phyloP scores from a whole-genome alignment of 2,888 invertebrate species.

The Griposia aprilina region DNA sequence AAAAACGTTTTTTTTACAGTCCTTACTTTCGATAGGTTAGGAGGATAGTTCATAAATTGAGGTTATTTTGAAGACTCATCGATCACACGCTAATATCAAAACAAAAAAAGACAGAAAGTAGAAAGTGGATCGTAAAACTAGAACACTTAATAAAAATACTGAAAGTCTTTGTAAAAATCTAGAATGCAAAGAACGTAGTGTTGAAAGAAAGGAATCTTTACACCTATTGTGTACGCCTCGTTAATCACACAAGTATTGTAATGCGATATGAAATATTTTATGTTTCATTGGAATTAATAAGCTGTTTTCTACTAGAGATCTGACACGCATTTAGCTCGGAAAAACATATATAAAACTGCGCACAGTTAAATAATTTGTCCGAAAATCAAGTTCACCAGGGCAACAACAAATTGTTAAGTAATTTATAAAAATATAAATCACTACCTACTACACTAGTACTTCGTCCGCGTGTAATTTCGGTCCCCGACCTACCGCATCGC shows the following conservation, averaged over 20 bases:
- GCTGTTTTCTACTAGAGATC: slow-evolving; percentile 47
- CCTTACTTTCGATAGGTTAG: neutral
- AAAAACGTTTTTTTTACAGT: too few relatives aligned
- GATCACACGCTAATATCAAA: neutral
- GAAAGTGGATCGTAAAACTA: slow-evolving; percentile 44
- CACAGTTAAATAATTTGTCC: neutral
- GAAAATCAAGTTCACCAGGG: neutral
- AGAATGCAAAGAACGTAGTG: slow-evolving; percentile 31
- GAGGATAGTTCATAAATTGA: neutral
- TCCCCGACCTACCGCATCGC: too few relatives aligned
- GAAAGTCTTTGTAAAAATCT: slow-evolving; percentile 35
- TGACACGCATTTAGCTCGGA: neutral
- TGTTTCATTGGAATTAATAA: slow-evolving; percentile 16
- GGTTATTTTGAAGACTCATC: slow-evolving; percentile 7
- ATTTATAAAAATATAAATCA: too few relatives aligned
- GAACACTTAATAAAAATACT: slow-evolving; percentile 27
- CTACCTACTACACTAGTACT: too few relatives aligned
- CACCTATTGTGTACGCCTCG: slow-evolving; percentile 44
- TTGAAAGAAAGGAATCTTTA: slow-evolving; percentile 36
- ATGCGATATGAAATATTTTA: slow-evolving; percentile 48
- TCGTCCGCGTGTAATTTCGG: too few relatives aligned
- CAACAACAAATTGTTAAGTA: neutral
- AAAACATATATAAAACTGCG: neutral
- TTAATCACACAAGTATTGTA: slow-evolving; percentile 52
- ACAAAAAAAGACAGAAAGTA: slow-evolving; percentile 29